phyloP scores from a whole-genome alignment of 2,888 invertebrate genomes.

The Hymenopus coronatus region DNA sequence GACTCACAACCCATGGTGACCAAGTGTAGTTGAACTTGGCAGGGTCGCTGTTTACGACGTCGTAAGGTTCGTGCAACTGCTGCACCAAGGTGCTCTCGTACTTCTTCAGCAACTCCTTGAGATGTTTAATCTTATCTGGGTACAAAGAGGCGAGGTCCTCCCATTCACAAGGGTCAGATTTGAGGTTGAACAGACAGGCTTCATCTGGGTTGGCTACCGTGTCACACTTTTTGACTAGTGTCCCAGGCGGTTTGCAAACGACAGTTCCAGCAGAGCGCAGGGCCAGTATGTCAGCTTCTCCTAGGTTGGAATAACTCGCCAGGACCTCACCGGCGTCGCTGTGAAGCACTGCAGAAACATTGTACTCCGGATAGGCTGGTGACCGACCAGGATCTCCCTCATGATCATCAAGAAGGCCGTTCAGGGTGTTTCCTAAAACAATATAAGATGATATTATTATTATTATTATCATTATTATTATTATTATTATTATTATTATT shows the following conservation, averaged over 20 bases:
- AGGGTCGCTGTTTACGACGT: slow-evolving; percentile 62
- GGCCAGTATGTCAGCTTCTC: slow-evolving; percentile 14
- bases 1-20: slow-evolving; percentile 57
- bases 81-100: slow-evolving; percentile 56
- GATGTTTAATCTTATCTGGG: slow-evolving; percentile 50
- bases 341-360: slow-evolving; percentile 46
- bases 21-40: slow-evolving; percentile 68
- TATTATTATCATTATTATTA: too few relatives aligned
- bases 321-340: slow-evolving; percentile 48
- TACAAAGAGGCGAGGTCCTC: slow-evolving; percentile 56
- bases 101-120: slow-evolving; percentile 50
- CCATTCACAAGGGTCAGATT: slow-evolving; percentile 75
- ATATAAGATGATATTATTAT: background rate
- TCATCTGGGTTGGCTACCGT: slow-evolving; percentile 35
- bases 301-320: background rate
- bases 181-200: slow-evolving; percentile 73
- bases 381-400: slow-evolving; percentile 48
- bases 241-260: slow-evolving; percentile 16
- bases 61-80: slow-evolving; percentile 52
- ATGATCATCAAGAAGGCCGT: slow-evolving; percentile 46
- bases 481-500: too few relatives aligned
- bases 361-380: slow-evolving; percentile 45
- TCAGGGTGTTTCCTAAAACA: background rate
- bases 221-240: slow-evolving; percentile 21
- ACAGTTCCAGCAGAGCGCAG: slow-evolving; percentile 28